Evolutionary conservation across 2,113 vertebrate genomes (phyloP).

Genomic region (Fukomys damarensis): DNA sequence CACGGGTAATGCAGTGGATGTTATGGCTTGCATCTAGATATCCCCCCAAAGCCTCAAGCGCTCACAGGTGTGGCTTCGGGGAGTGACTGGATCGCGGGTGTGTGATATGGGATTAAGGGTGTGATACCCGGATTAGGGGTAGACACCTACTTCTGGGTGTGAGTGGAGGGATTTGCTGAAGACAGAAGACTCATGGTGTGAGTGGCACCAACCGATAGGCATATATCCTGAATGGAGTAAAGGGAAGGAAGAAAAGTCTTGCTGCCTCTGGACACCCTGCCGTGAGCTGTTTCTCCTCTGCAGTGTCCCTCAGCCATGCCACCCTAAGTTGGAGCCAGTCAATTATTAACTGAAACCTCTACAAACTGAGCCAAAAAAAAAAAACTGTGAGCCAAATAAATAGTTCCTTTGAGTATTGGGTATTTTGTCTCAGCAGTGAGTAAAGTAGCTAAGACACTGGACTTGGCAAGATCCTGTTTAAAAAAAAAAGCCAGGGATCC

Average conservation of each 20-base stretch:
- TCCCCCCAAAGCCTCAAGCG: not conserved
- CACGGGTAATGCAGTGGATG: not conserved
- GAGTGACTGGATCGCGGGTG: not conserved
- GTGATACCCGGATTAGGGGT: not conserved
- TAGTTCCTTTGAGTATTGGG: not conserved
- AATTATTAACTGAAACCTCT: not conserved
- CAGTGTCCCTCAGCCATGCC: not conserved
- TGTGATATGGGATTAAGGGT: not conserved
- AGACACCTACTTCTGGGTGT: not conserved
- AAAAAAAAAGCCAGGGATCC: not conserved
- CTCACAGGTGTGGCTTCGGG: not conserved
- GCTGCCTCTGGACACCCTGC: not conserved
- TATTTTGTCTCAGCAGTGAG: not conserved
- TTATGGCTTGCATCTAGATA: not conserved
- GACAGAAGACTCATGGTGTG: not conserved
- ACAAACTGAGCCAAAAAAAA: not conserved
- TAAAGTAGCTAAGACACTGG: not conserved
- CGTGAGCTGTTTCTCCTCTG: not conserved
- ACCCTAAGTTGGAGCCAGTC: not conserved
- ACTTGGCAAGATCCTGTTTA: not conserved
- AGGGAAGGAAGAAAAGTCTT: not conserved
- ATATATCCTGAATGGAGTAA: not conserved
- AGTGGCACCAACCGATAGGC: not conserved
- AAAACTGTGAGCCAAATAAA: not conserved
- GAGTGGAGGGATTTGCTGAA: not conserved